These are phyloP conservation scores for Porites evermanni DNA, from an alignment of 92 coral and sea anemone genomes.

Conservation along the genomic window DNA sequence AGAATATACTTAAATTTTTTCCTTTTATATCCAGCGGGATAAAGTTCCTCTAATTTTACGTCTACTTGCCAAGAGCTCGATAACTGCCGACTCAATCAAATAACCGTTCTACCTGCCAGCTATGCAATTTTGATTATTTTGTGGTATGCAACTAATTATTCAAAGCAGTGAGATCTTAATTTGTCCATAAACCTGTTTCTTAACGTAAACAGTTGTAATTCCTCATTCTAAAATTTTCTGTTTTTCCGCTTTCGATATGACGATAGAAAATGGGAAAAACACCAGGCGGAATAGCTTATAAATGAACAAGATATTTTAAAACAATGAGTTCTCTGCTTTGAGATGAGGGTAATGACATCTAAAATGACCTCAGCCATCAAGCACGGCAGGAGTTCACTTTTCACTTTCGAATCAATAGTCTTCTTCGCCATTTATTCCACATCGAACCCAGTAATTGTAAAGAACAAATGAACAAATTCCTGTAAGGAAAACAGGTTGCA, in stretches of 20 bases:
- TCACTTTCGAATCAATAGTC: not conserved
- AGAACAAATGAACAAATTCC: too few species aligned
- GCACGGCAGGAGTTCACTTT: not conserved
- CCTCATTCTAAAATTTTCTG: not conserved
- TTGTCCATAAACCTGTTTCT: not conserved
- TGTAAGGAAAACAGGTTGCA: too few species aligned
- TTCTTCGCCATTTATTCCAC: too few species aligned
- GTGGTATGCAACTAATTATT: too few species aligned
- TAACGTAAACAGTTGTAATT: not conserved
- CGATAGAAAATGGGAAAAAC: not conserved
- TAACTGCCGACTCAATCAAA: too few species aligned
- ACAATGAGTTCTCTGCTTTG: not conserved
- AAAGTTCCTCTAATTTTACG: not conserved
- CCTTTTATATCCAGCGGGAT: too few species aligned
- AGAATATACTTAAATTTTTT: not conserved
- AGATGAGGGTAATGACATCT: not conserved
- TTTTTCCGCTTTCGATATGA: slow-evolving; percentile 10
- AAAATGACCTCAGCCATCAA: too few species aligned
- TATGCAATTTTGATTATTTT: not conserved
- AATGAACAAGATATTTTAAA: not conserved
- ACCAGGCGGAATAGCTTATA: not conserved
- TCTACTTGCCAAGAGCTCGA: too few species aligned
- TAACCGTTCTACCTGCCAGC: not conserved
- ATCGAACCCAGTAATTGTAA: too few species aligned
- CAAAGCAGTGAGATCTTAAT: not conserved